Conservation (phyloP, 2,113 vertebrate species). For the Neotoma lepida region DNA sequence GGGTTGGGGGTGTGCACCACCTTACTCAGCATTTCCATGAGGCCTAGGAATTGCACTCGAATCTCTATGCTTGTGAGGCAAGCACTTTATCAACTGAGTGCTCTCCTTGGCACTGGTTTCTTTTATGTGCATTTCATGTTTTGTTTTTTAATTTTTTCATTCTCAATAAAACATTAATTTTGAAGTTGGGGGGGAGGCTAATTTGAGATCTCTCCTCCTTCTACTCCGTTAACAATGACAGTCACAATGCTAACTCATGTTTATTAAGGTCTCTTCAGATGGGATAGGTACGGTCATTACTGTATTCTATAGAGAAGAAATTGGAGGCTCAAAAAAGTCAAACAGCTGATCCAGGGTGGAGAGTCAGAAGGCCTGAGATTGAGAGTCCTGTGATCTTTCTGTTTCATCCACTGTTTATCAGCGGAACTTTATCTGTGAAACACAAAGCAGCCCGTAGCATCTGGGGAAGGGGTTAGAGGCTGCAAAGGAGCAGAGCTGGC, state of each 20-base stretch:
- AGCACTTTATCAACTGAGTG: no score
- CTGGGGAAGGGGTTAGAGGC: background rate
- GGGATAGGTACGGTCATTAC: fast-evolving
- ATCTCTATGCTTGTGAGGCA: no score
- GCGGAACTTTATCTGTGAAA: background rate
- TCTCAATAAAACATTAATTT: background rate
- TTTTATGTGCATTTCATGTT: background rate
- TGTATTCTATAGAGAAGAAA: background rate
- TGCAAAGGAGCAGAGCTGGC: background rate
- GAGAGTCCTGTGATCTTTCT: background rate
- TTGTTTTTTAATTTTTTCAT: background rate
- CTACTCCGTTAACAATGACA: background rate
- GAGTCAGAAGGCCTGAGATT: fast-evolving
- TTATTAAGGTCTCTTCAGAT: background rate
- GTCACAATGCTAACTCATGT: background rate
- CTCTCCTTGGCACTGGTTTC: background rate
- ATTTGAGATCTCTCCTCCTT: background rate
- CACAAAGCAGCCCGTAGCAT: background rate
- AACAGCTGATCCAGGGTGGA: no score
- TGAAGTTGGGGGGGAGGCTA: background rate
- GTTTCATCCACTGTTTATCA: background rate
- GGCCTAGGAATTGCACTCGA: background rate
- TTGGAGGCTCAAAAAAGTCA: background rate
- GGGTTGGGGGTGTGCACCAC: no score
- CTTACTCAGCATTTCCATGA: background rate